Percentiles rank a stretch among this genome's conserved stretches.
These are phyloP conservation scores for Xyrauchen texanus DNA, from an alignment of 2,113 vertebrate species.

Conservation along the genomic window DNA sequence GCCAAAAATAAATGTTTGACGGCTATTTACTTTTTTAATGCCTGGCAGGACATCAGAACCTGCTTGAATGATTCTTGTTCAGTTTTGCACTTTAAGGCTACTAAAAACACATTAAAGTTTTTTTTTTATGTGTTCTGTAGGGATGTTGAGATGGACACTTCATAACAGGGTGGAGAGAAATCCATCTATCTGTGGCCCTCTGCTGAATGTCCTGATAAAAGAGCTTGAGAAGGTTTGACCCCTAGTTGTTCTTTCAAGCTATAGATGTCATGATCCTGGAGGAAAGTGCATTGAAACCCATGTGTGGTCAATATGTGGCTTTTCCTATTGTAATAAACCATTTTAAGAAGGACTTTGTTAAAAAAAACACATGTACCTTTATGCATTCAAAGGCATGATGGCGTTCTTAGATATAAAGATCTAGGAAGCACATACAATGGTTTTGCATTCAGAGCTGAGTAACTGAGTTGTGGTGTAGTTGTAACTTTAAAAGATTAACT, in stretches of 20 bases:
- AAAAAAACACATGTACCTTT: no score
- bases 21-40: no score
- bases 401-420: neutral
- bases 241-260: neutral
- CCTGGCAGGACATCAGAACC: neutral
- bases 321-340: neutral
- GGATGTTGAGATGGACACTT: constrained; percentile 84
- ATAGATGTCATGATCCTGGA: neutral
- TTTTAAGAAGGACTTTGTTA: neutral
- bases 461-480: neutral
- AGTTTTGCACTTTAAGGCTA: neutral
- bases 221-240: constrained; percentile 80
- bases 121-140: constrained; percentile 57
- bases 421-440: neutral
- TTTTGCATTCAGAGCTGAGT: neutral
- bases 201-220: constrained; percentile 78
- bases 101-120: neutral
- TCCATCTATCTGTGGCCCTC: constrained; percentile 65
- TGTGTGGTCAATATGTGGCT: neutral
- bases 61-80: neutral
- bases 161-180: constrained; percentile 82
- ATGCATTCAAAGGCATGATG: neutral
- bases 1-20: no score
- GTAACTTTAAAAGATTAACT: neutral
- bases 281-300: neutral